phyloP scores from a whole-genome alignment of 2,797 vertebrate genomes.

The Knipowitschia caucasica region DNA sequence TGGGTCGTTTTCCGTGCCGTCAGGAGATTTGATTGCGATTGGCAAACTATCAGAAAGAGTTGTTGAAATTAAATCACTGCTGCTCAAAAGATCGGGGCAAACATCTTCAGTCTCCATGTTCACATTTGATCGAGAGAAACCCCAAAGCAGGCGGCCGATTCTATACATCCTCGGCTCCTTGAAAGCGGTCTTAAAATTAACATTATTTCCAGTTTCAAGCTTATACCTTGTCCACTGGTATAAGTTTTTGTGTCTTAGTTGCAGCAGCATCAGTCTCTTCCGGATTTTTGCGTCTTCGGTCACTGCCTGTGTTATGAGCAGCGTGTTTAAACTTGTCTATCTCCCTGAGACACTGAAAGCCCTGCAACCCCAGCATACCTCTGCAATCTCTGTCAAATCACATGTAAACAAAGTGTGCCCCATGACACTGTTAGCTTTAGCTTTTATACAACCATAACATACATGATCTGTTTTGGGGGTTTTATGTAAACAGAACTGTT shows the following conservation, averaged over 20 bases:
- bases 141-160: conserved; percentile 24
- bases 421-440: neutral
- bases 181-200: neutral
- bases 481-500: too few species aligned
- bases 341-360: neutral
- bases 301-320: conserved; percentile 9
- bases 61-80: conserved; percentile 28
- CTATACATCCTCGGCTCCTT: conserved; percentile 24
- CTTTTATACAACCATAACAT: too few species aligned
- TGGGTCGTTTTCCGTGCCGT: conserved; percentile 47
- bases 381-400: conserved; percentile 4
- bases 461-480: too few species aligned
- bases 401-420: neutral
- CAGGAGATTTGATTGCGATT: conserved; percentile 15
- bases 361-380: conserved; percentile 31
- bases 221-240: conserved; percentile 2
- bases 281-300: conserved; percentile 4
- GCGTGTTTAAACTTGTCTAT: conserved; percentile 46
- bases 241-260: neutral
- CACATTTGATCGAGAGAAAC: conserved; percentile 20
- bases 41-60: conserved; percentile 34
- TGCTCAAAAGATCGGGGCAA: conserved; percentile 14
- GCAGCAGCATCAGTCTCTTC: conserved; percentile 4
- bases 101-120: conserved; percentile 17
- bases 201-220: conserved; percentile 5